phyloP scores from a whole-genome alignment of 2,888 invertebrate genomes.

The Diaperis boleti region DNA sequence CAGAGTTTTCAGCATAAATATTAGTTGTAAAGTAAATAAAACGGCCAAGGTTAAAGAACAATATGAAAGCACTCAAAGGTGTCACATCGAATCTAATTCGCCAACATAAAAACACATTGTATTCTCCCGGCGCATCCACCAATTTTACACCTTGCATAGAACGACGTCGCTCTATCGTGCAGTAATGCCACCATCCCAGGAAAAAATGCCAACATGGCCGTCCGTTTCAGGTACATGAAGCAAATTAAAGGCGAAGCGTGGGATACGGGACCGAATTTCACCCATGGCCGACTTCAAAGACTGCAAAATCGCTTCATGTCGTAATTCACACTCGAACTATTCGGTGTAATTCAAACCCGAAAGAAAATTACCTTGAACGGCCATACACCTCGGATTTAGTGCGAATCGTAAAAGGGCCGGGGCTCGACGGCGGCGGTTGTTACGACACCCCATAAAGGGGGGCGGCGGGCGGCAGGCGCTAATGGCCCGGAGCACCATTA shows the following conservation, averaged over 20 bases:
- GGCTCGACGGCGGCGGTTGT: constrained; percentile 51
- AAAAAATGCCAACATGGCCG: constrained; percentile 46
- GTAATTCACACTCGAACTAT: constrained; percentile 63
- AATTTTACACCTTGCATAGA: not conserved
- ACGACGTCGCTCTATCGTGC: no score
- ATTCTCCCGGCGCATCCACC: not conserved
- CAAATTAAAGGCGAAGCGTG: constrained; percentile 53
- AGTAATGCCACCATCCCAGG: no score
- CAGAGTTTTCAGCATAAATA: no score
- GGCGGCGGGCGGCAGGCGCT: constrained; percentile 41
- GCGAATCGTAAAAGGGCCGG: constrained; percentile 57
- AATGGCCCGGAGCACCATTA: constrained; percentile 43
- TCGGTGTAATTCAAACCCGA: constrained; percentile 61
- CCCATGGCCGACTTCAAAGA: constrained; percentile 58
- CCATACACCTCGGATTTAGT: constrained; percentile 59
- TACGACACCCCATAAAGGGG: constrained; percentile 58
- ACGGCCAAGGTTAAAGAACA: no score
- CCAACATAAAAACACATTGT: no score
- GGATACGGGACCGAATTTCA: constrained; percentile 55
- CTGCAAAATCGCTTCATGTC: constrained; percentile 58
- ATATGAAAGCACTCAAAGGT: no score
- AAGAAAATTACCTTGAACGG: constrained; percentile 62
- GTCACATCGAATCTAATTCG: no score
- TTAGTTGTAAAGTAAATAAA: no score
- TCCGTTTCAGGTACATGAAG: constrained; percentile 52